These are phyloP conservation scores for Macrophya annulata DNA, from an alignment of 2,888 invertebrate species.

Conservation along the genomic window DNA sequence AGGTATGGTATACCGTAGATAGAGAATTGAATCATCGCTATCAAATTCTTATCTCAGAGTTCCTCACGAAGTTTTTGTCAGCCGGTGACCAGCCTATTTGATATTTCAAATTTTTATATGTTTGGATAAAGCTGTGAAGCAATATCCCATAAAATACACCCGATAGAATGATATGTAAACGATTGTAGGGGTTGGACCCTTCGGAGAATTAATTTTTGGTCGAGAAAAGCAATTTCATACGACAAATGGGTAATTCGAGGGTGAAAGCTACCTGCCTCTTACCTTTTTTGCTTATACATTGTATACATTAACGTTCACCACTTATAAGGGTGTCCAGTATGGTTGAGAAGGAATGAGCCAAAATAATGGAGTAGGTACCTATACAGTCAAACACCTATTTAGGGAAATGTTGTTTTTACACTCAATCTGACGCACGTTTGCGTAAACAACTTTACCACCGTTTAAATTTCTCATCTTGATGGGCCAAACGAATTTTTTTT, in stretches of 20 bases:
- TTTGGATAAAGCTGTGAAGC: background rate
- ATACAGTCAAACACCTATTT: slow-evolving; percentile 13
- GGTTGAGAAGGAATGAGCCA: background rate
- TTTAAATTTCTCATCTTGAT: slow-evolving; percentile 37
- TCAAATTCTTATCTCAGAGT: slow-evolving; percentile 3
- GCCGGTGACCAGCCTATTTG: background rate
- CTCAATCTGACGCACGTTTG: slow-evolving; percentile 39
- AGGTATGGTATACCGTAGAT: background rate
- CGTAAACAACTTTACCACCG: slow-evolving; percentile 40
- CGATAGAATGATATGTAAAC: background rate
- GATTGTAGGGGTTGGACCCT: background rate
- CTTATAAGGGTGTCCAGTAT: slow-evolving; percentile 36
- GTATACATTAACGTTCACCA: background rate
- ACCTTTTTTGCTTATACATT: background rate
- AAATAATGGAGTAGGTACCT: slow-evolving; percentile 13
- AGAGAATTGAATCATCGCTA: slow-evolving; percentile 17
- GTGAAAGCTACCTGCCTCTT: background rate
- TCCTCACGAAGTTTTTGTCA: background rate
- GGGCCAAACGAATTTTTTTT: background rate
- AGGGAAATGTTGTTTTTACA: slow-evolving; percentile 24
- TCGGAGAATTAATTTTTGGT: background rate
- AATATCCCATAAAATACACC: background rate
- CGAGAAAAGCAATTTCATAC: slow-evolving; percentile 14
- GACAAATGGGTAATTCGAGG: slow-evolving; percentile 28
- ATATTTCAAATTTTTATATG: slow-evolving; percentile 8